Evolutionary conservation across 2,888 invertebrate genomes (phyloP), one percentile per base, ranked within the genome.

Genomic region (Xestia c-nigrum): DNA sequence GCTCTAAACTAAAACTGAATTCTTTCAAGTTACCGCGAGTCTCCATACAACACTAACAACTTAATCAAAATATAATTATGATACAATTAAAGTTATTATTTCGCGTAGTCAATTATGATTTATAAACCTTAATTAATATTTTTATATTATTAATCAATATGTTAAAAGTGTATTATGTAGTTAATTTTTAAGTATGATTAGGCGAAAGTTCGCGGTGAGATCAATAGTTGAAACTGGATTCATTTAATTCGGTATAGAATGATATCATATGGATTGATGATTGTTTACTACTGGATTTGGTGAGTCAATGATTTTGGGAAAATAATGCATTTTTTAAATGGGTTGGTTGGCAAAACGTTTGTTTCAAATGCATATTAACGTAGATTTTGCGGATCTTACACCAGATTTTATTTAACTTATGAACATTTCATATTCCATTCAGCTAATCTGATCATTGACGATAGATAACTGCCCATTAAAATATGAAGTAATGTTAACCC

Each of bases 71-170:
- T 81, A 89, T 91, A 91, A 92, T 92, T 84, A 88, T 86, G 81
- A 71, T 84, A 88, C 87, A 87, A 89, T 90, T 85, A 88, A 85
- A 86, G 78, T 90, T 87, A 91, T 89, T 87, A 90, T 89, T 92
- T 92, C 84, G 90, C 91, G 82, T 91, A 87, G 85, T 90, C 90
- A 91, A 91, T 92, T 90, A 91, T 90, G 87, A 90, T 90, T 90
- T 90, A 88, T 88, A 88, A 88, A 88, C 89, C 91, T 92, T 91
- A 90, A 93, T 94, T 92, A 92, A 89, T 89, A 93, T 92, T 93
- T 93, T 89, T 91, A 93, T 92, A 74, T 81, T 92, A 74, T 81
- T 79, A 92, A 76, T 87, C 74, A 77, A 84, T 84, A 50, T 61
- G 87, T 78, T 74, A 89, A 89, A 90, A 91, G 89, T 90, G 91